Evolutionary conservation across 2,888 invertebrate species (phyloP), one percentile per base, ranked within the genome.

Genomic region (Drosophila rellima): DNA sequence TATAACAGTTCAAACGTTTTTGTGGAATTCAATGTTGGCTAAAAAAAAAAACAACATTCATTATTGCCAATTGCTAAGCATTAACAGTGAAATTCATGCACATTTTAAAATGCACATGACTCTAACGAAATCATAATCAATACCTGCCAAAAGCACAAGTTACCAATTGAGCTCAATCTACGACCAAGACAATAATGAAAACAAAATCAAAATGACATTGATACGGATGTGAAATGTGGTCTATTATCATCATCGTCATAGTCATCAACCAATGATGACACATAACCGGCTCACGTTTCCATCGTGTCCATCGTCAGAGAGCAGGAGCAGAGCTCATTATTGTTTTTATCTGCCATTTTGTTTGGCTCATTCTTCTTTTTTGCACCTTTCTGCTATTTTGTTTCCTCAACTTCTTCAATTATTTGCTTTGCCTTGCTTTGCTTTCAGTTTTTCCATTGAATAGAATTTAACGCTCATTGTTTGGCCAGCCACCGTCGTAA

Each of bases 391-490:
- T 62, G 69, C 37, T 55, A 74, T 69, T 56, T 37, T 47, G 42
- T 61, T 59, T 57, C 55, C 76, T 70, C 70, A 82, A 81, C 80
- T 83, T 72, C 85, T 76, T 87, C 82, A 82, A 82, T 82, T 82
- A 82, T 82, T 82, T 84, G 82, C 82, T 68, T 77, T 86, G 74
- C 86, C 20, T 13, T 35, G 50, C 33, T 26, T 26, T 87, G 82
- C 88, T 83, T 87, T 80, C 85, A 71, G 72, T 71, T 81, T 63
- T 73, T 55, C 64, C 76, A 87, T 78, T 82, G 88, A 82, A 82
- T 82, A 81, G 82, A 82, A 82, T 87, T 84, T 87, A 74, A 88
- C 88, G 85, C 79, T 81, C 82, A 82, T 87, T 82, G 88, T 82
- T 84, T 79, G 65, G 57, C 74, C 63, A 78, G 55, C 66, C 70